Conservation (phyloP, 2,888 invertebrate genomes). For the Trichogramma dendrolimi region DNA sequence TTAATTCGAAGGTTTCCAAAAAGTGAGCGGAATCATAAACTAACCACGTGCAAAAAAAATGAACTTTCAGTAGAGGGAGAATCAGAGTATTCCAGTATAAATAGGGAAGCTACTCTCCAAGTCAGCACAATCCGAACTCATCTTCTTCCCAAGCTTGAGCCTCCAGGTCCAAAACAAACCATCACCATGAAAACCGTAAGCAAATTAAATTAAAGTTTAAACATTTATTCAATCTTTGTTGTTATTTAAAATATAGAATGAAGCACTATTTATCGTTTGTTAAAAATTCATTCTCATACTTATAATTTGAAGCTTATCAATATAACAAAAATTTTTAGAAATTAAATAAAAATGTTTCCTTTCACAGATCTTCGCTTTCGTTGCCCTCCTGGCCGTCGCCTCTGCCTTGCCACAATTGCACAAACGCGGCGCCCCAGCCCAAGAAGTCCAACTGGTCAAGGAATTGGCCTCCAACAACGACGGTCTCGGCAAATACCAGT, state of each 20-base stretch:
- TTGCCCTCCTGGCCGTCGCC: constrained; percentile 28
- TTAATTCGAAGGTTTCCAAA: not conserved
- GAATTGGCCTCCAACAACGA: constrained; percentile 28
- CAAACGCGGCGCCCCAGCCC: not conserved
- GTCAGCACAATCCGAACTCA: not conserved
- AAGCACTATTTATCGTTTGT: too few species aligned
- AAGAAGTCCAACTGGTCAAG: constrained; percentile 18
- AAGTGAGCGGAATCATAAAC: not conserved
- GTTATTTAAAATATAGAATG: too few species aligned
- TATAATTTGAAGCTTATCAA: too few species aligned
- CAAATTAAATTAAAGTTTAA: not conserved
- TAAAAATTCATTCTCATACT: too few species aligned
- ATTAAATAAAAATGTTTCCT: not conserved
- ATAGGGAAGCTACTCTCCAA: not conserved
- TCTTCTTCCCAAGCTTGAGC: not conserved
- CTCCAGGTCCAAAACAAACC: not conserved
- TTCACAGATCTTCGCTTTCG: constrained; percentile 30
- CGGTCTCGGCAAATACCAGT: constrained; percentile 30
- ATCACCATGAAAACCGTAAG: constrained; percentile 1
- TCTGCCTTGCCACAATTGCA: constrained; percentile 20
- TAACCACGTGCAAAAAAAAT: not conserved
- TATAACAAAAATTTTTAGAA: not conserved
- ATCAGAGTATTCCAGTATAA: not conserved
- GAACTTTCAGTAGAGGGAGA: not conserved
- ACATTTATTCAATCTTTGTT: not conserved